Percentiles rank a stretch among this genome's conserved stretches.
Conservation (phyloP, 2,888 invertebrate species). For the Suillia variegata region DNA sequence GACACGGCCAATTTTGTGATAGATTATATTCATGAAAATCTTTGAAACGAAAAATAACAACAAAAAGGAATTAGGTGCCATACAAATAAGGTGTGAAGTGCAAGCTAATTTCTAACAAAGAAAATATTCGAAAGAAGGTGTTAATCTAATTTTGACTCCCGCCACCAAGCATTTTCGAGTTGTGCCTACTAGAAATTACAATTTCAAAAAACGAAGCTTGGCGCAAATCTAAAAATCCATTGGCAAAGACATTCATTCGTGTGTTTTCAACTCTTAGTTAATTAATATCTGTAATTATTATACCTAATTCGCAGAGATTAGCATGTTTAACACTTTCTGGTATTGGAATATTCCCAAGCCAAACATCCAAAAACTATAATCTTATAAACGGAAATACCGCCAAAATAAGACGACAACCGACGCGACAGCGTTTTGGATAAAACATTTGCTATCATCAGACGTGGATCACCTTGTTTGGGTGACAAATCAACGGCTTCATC, state of each 20-base stretch:
- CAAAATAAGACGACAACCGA: constrained; percentile 3
- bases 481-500: constrained; percentile 26
- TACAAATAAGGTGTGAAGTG: constrained; percentile 54
- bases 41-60: constrained; percentile 12
- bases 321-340: constrained; percentile 12
- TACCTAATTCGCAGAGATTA: constrained; percentile 13
- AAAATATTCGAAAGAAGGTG: constrained; percentile 35
- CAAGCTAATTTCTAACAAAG: constrained; percentile 48
- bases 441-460: not conserved
- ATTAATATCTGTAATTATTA: constrained; percentile 13
- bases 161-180: not conserved
- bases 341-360: not conserved
- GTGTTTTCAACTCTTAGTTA: not conserved
- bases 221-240: not conserved
- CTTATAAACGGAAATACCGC: constrained; percentile 14
- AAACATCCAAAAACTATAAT: constrained; percentile 7
- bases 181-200: not conserved
- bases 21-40: not conserved
- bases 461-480: constrained; percentile 6
- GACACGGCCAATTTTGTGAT: not conserved
- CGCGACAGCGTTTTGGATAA: not conserved
- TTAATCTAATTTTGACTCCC: constrained; percentile 47
- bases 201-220: not conserved
- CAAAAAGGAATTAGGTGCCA: constrained; percentile 15
- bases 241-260: not conserved